Base-by-base conservation (phyloP, 2,888 invertebrate species). In the Siphlonurus alternatus region DNA sequence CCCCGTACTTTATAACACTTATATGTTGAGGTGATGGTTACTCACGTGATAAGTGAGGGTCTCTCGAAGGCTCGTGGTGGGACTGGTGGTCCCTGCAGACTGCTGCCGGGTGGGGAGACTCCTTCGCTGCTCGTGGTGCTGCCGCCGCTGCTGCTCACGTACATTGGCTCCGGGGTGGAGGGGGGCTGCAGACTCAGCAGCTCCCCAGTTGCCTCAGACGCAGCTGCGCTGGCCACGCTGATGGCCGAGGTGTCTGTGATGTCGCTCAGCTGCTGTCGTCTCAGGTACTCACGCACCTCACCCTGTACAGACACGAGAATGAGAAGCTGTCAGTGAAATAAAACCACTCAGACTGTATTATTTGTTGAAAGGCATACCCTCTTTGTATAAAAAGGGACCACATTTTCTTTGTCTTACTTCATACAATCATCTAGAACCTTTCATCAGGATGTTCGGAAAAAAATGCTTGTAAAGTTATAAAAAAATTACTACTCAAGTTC, bases 11-110 rank as follows among this genome's bases (percentile, higher is more conserved):
- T n/a, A n/a, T n/a, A n/a, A n/a, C n/a, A n/a, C n/a, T n/a, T n/a
- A n/a, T n/a, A n/a, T n/a, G n/a, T n/a, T n/a, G n/a, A n/a, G n/a
- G n/a, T 10, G 15, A 38, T 10, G 7, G 38, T 38, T 5, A 38
- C 38, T 38, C 15, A 38, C 38, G 5, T 15, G 15, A 56, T 56
- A 56, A 56, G 56, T 22, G 56, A 5, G 5, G 56, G 56, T 22
- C 56, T 25, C 67, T 77, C 78, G 65, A 77, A 76, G n/a, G 75
- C 71, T 62, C 79, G 71, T 10, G 79, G 79, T n/a, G 79, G 79
- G 20, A 79, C 75, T 25, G 79, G 78, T 5, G 76, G 77, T 51
- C 64, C 60, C 38, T 64, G 59, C 15, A 53, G 59, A 1, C 23
- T 54, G 15, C 20, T 25, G 5, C 23, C 23, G 5, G 23, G 62